Conservation (phyloP, 2,113 vertebrate species). For the Lepisosteus osseus region DNA sequence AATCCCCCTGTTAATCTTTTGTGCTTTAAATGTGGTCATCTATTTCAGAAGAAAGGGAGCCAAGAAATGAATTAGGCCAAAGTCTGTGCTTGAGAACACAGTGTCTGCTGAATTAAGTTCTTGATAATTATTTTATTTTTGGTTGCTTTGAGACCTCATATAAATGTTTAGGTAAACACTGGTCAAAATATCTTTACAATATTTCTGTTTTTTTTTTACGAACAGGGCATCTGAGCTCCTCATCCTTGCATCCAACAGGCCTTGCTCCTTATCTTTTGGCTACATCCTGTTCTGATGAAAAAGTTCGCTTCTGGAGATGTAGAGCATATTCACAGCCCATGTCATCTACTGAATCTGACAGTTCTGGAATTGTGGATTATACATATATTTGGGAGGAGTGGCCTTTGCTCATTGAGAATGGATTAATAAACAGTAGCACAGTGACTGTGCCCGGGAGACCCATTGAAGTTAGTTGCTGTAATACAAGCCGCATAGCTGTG, state of each 20-base stretch:
- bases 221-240: constrained; percentile 89
- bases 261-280: constrained; percentile 90
- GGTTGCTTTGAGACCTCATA: no score
- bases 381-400: constrained; percentile 92
- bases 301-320: constrained; percentile 92
- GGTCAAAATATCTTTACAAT: no score
- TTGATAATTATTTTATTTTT: no score
- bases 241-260: constrained; percentile 87
- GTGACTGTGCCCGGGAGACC: constrained; percentile 79
- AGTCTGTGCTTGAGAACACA: no score
- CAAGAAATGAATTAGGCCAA: no score
- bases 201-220: constrained; percentile 18
- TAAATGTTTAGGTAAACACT: no score
- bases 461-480: constrained; percentile 87
- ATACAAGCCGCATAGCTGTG: constrained; percentile 88
- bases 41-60: no score
- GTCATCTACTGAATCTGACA: constrained; percentile 31
- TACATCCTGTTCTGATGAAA: constrained; percentile 92
- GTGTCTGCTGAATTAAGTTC: no score
- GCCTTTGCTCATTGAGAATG: constrained; percentile 87
- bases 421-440: constrained; percentile 72
- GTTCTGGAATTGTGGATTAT: constrained; percentile 27
- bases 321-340: constrained; percentile 46
- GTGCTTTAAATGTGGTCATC: no score
- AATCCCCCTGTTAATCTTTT: no score